Percentiles rank a stretch among this genome's conserved stretches.
Evolutionary conservation across 1,140 invertebrate species (phyloP).

Genomic region (Drosophila bipectinata): DNA sequence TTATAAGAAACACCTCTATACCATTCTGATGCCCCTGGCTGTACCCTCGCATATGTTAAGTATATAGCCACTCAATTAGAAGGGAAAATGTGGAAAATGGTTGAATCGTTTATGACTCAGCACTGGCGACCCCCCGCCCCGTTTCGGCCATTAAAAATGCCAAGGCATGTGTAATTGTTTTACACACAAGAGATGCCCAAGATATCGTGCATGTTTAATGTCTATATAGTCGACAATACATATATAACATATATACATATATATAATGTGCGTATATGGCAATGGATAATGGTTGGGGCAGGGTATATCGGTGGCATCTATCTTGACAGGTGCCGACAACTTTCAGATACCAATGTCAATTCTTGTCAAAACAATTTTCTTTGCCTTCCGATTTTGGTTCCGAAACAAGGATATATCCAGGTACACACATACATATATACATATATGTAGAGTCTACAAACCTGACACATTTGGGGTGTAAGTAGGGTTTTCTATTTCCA

Average conservation of each 20-base stretch:
- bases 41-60: conserved; percentile 33
- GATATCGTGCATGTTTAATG: conserved; percentile 38
- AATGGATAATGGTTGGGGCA: not conserved
- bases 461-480: conserved; percentile 38
- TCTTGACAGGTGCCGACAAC: conserved; percentile 66
- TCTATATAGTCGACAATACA: conserved; percentile 18
- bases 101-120: conserved; percentile 67
- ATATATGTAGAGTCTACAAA: not conserved
- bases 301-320: conserved; percentile 32
- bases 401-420: conserved; percentile 28
- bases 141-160: conserved; percentile 62
- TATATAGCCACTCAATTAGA: conserved; percentile 70
- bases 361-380: conserved; percentile 48
- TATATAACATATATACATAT: conserved; percentile 6
- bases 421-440: too few species aligned
- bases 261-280: conserved; percentile 11
- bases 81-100: conserved; percentile 57
- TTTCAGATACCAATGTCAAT: conserved; percentile 45
- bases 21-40: not conserved
- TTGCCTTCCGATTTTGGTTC: not conserved
- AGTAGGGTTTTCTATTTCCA: conserved; percentile 45
- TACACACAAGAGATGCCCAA: conserved; percentile 53
- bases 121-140: conserved; percentile 31
- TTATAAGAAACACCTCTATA: not conserved
- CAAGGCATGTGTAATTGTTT: conserved; percentile 72